Evolutionary conservation across 2,888 invertebrate genomes (phyloP).

Genomic region (Willowsia nigromaculata): DNA sequence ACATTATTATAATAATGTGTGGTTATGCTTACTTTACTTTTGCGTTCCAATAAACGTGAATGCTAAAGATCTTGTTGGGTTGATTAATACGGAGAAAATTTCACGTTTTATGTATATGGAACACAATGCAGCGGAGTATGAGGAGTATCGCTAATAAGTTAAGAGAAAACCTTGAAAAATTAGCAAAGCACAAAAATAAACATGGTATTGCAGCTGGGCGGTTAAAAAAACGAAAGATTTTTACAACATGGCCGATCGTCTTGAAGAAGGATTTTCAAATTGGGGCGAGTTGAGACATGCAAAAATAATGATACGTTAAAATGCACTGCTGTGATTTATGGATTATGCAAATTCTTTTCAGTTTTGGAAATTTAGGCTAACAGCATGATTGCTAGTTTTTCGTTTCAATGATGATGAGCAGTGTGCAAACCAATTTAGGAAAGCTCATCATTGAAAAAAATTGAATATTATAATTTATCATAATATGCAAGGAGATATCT

Average conservation of each 20-base stretch:
- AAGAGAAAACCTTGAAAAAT: neutral
- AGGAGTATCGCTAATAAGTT: neutral
- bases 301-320: neutral
- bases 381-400: conserved; percentile 5
- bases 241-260: conserved; percentile 30
- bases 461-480: neutral
- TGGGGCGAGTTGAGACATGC: conserved; percentile 35
- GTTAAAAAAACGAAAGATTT: neutral
- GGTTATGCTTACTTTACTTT: neutral
- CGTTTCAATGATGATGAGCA: conserved; percentile 34
- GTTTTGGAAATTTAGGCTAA: conserved; percentile 51
- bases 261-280: neutral
- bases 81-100: neutral
- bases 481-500: too few species aligned
- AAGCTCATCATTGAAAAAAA: conserved; percentile 24
- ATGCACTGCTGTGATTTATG: neutral
- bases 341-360: conserved; percentile 45
- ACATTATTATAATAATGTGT: neutral
- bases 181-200: neutral
- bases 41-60: conserved; percentile 14
- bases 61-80: neutral
- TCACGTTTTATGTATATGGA: neutral
- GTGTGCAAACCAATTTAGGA: conserved; percentile 40
- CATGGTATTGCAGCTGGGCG: neutral
- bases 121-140: neutral